Evolutionary conservation across 2,113 vertebrate genomes (phyloP).

Genomic region (Phylloscopus trochiloides): DNA sequence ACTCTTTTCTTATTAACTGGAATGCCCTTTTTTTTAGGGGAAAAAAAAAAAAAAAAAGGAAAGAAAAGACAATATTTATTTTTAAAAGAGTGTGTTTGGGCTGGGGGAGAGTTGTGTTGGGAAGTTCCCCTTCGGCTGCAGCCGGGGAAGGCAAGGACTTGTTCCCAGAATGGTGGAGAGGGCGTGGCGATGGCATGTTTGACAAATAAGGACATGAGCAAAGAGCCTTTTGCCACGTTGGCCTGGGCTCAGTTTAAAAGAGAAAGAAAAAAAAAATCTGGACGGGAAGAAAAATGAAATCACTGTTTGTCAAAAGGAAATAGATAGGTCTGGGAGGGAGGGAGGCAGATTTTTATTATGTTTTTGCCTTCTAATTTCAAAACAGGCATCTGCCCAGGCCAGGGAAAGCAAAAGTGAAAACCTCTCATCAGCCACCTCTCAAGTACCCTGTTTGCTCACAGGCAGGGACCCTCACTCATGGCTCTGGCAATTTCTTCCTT

Average conservation of each 20-base stretch:
- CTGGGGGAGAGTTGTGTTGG: neutral
- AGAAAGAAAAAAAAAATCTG: conserved; percentile 36
- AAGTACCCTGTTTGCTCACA: neutral
- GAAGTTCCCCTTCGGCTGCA: conserved; percentile 2
- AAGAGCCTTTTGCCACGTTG: conserved; percentile 67
- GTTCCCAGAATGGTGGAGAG: conserved; percentile 45
- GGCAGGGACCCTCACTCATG: neutral
- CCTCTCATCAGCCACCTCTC: neutral
- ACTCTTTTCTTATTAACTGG: neutral
- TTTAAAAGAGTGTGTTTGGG: neutral
- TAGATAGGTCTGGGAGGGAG: conserved; percentile 45
- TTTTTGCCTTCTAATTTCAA: conserved; percentile 46
- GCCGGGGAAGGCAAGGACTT: neutral
- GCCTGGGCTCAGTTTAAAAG: conserved; percentile 56
- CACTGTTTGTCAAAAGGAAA: conserved; percentile 62
- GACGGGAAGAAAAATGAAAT: conserved; percentile 62
- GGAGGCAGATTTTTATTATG: neutral
- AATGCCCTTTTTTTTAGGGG: neutral
- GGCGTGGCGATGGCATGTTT: conserved; percentile 42
- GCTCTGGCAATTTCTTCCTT: neutral
- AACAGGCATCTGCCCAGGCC: neutral
- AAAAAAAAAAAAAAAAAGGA: neutral
- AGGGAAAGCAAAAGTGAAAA: neutral
- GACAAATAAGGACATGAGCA: conserved; percentile 72
- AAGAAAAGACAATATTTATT: neutral